These are phyloP conservation scores for Lasioglossum zephyrum DNA, from an alignment of 2,888 invertebrate species.

Conservation along the genomic window DNA sequence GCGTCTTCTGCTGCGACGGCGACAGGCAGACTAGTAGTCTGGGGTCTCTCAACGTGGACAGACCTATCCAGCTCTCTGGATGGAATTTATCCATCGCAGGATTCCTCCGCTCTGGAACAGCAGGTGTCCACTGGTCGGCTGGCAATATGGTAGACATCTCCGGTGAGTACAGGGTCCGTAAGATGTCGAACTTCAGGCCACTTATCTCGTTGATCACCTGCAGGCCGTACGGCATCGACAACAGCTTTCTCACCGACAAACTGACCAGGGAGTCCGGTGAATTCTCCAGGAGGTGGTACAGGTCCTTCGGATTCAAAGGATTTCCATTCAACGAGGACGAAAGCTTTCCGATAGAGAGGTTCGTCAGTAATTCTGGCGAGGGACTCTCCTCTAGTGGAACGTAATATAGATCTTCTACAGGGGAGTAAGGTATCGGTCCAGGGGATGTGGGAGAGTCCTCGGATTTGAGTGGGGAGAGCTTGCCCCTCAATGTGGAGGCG, in stretches of 20 bases:
- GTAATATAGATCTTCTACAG: constrained; percentile 70
- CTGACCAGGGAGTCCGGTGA: constrained; percentile 87
- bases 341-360: no score
- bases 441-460: constrained; percentile 26
- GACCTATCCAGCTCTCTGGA: constrained; percentile 86
- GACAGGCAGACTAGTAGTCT: constrained; percentile 89
- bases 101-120: constrained; percentile 67
- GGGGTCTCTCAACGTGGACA: constrained; percentile 87
- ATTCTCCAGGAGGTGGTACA: no score
- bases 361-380: constrained; percentile 83
- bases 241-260: constrained; percentile 88
- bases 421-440: constrained; percentile 67
- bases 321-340: no score
- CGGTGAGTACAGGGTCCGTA: constrained; percentile 65
- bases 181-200: constrained; percentile 73
- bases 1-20: constrained; percentile 88
- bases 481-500: no score
- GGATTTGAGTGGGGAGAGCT: no score
- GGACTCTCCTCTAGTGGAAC: constrained; percentile 40
- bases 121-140: constrained; percentile 37
- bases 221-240: constrained; percentile 89
- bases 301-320: no score
- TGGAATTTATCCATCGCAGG: background rate
- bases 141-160: constrained; percentile 43
- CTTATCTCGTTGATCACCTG: constrained; percentile 85